These are phyloP conservation scores for Endotricha flammealis DNA, from an alignment of 2,888 invertebrate species.

Conservation along the genomic window DNA sequence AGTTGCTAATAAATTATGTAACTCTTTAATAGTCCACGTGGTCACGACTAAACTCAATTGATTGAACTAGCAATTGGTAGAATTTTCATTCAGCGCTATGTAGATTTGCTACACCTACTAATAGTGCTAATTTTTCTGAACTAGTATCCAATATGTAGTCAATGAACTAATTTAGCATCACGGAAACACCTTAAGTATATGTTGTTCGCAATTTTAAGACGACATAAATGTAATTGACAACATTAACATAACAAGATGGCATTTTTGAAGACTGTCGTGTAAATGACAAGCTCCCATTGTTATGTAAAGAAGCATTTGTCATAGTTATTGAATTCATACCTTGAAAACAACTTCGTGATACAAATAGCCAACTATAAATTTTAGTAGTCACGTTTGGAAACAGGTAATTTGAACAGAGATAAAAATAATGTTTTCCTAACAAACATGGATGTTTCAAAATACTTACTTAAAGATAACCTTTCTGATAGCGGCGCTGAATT, in stretches of 20 bases:
- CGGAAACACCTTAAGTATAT: conserved; percentile 27
- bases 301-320: conserved; percentile 56
- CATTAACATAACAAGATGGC: conserved; percentile 51
- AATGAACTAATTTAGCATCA: conserved; percentile 13
- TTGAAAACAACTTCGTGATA: conserved; percentile 34
- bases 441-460: conserved; percentile 8
- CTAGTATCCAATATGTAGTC: conserved; percentile 2
- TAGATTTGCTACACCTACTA: conserved; percentile 8
- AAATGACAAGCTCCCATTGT: conserved; percentile 50
- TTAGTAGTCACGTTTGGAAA: conserved; percentile 16
- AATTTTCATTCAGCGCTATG: conserved; percentile 37
- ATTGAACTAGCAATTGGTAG: conserved; percentile 33
- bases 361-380: conserved; percentile 29
- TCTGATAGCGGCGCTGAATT: conserved; percentile 32
- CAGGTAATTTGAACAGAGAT: conserved; percentile 12
- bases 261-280: conserved; percentile 44
- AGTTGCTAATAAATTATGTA: conserved; percentile 44
- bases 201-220: conserved; percentile 23
- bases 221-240: conserved; percentile 38
- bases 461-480: conserved; percentile 41
- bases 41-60: conserved; percentile 18
- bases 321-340: conserved; percentile 40
- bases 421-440: conserved; percentile 10
- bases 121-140: not conserved
- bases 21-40: conserved; percentile 28